Percentiles rank a stretch among this genome's conserved stretches.
Conservation (phyloP, 2,888 invertebrate genomes). For the Pheosia tremula region DNA sequence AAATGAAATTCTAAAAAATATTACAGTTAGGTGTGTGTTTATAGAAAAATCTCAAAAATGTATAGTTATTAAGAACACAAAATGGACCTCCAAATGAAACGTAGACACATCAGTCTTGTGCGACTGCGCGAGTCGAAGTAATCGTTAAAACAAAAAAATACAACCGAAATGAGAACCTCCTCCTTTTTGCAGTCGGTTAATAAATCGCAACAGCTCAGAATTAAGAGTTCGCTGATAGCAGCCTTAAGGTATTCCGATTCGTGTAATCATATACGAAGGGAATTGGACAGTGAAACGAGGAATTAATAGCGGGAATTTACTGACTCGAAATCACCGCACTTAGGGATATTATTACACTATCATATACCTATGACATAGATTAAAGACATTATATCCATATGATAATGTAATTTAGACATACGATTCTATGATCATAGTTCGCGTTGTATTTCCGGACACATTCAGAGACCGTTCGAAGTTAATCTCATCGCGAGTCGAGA, state of each 20-base stretch:
- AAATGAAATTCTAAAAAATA: no score
- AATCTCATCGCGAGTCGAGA: no score
- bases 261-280: conserved; percentile 35
- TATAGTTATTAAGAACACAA: conserved; percentile 48
- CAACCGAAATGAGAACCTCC: no score
- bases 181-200: neutral
- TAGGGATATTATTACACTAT: conserved; percentile 13
- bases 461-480: no score
- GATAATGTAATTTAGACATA: no score
- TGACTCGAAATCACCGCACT: conserved; percentile 22
- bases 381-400: no score
- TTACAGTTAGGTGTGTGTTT: no score
- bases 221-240: conserved; percentile 34
- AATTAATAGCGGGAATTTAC: conserved; percentile 16
- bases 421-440: no score
- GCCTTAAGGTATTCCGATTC: conserved; percentile 35
- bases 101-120: conserved; percentile 10
- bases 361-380: no score
- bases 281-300: conserved; percentile 9
- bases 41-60: conserved; percentile 38
- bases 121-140: neutral
- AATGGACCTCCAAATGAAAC: neutral
- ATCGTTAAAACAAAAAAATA: conserved; percentile 13
- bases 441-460: no score
- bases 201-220: conserved; percentile 40